phyloP scores from a whole-genome alignment of 2,888 invertebrate species.

The Odontocolon sp. region DNA sequence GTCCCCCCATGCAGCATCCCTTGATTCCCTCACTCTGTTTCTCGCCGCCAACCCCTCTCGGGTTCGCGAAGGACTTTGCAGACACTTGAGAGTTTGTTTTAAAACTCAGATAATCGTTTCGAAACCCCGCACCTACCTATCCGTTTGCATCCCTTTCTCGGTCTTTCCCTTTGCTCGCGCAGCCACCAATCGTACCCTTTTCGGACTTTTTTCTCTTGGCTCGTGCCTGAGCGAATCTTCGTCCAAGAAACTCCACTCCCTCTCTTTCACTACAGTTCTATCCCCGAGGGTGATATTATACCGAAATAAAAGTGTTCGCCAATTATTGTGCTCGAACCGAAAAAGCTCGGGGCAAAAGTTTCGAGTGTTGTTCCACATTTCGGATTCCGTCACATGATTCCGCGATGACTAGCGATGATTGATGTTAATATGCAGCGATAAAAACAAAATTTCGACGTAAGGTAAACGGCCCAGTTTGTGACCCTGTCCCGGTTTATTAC shows the following conservation, averaged over 20 bases:
- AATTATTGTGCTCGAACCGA: conserved; percentile 65
- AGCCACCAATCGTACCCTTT: conserved; percentile 43
- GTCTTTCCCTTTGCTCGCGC: not conserved
- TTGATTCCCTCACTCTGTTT: conserved; percentile 21
- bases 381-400: not conserved
- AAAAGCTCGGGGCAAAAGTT: conserved; percentile 29
- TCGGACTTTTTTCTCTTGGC: conserved; percentile 39
- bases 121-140: conserved; percentile 66
- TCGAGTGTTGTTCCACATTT: conserved; percentile 13
- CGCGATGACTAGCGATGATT: not conserved
- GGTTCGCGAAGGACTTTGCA: conserved; percentile 78
- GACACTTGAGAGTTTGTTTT: conserved; percentile 80
- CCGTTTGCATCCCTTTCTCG: conserved; percentile 26
- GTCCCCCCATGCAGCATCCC: conserved; percentile 45
- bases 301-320: conserved; percentile 74
- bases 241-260: conserved; percentile 36
- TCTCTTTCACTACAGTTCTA: conserved; percentile 49
- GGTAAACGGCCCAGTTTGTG: too few species aligned
- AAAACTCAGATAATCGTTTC: conserved; percentile 80
- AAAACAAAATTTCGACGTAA: too few species aligned
- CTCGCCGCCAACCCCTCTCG: conserved; percentile 52
- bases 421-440: not conserved
- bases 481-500: too few species aligned
- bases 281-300: conserved; percentile 74
- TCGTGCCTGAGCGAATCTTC: conserved; percentile 32